These are phyloP conservation scores for Takifugu ocellatus DNA, from an alignment of 2,797 vertebrate genomes.

Conservation along the genomic window DNA sequence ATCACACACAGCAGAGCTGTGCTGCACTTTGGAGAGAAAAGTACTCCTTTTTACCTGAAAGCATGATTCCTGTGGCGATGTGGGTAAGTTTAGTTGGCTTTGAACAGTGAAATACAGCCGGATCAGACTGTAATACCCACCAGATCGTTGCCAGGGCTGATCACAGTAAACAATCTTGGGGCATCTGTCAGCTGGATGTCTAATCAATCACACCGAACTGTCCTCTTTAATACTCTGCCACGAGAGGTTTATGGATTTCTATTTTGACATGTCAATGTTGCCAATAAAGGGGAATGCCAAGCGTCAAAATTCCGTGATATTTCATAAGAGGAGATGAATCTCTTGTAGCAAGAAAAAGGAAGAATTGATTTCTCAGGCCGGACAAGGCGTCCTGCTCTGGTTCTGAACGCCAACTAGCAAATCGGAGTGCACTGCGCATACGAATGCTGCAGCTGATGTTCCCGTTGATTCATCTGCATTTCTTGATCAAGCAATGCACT, in stretches of 20 bases:
- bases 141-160: conserved; percentile 65
- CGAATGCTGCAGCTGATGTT: neutral
- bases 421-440: neutral
- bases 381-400: conserved; percentile 18
- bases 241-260: conserved; percentile 65
- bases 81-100: conserved; percentile 41
- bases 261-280: conserved; percentile 65
- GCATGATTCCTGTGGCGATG: neutral
- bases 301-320: conserved; percentile 50
- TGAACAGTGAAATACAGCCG: conserved; percentile 72
- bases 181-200: conserved; percentile 67
- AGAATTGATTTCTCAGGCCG: conserved; percentile 13
- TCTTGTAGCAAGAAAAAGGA: conserved; percentile 23
- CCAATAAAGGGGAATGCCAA: conserved; percentile 56
- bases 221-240: conserved; percentile 73
- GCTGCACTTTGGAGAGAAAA: conserved; percentile 24
- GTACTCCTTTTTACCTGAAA: conserved; percentile 25
- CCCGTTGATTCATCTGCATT: neutral
- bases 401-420: conserved; percentile 9
- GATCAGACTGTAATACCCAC: conserved; percentile 72
- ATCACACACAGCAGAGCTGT: conserved; percentile 12
- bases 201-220: conserved; percentile 69
- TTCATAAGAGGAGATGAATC: conserved; percentile 39
- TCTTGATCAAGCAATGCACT: neutral
- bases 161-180: conserved; percentile 71